A percentile compares a stretch with the other conserved stretches of the same genome.
phyloP scores from a whole-genome alignment of 2,797 vertebrate species.

The Paguma larvata region DNA sequence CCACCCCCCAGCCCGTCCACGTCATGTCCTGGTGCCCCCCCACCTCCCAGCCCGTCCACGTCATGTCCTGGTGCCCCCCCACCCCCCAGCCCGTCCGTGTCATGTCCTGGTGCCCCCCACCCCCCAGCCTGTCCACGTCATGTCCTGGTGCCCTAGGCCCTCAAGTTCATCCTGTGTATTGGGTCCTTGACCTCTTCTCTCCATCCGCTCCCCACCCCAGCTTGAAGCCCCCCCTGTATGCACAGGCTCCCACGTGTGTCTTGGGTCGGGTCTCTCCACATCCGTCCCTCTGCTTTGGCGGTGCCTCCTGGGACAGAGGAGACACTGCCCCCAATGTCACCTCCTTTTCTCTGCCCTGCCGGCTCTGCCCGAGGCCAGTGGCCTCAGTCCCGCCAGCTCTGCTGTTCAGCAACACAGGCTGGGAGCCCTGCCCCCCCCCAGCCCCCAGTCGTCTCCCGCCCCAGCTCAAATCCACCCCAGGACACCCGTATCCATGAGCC shows the following conservation, averaged over 20 bases:
- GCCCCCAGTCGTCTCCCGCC: not conserved
- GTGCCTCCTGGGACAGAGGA: not conserved
- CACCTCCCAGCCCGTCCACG: rapidly evolving
- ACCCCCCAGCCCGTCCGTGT: too few relatives aligned
- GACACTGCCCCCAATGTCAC: rapidly evolving
- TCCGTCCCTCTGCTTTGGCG: not conserved
- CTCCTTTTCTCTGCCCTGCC: too few relatives aligned
- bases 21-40: too few relatives aligned
- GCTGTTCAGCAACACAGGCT: rapidly evolving
- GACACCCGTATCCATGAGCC: rapidly evolving
- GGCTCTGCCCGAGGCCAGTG: rapidly evolving
- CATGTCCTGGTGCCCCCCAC: too few relatives aligned
- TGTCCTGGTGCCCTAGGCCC: too few relatives aligned
- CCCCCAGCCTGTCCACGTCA: too few relatives aligned
- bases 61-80: too few relatives aligned
- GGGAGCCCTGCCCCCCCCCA: rapidly evolving
- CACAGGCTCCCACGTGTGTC: rapidly evolving
- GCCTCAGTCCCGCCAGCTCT: rapidly evolving
- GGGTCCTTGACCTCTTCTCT: not conserved
- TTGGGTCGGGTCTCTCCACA: not conserved
- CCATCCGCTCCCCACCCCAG: rapidly evolving
- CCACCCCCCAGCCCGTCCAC: too few relatives aligned
- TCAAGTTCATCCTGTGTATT: too few relatives aligned
- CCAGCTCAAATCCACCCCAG: not conserved
- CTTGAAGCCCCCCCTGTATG: rapidly evolving